These are phyloP conservation scores for Rhogogaster chlorosoma DNA, from an alignment of 2,888 invertebrate species.

Conservation along the genomic window DNA sequence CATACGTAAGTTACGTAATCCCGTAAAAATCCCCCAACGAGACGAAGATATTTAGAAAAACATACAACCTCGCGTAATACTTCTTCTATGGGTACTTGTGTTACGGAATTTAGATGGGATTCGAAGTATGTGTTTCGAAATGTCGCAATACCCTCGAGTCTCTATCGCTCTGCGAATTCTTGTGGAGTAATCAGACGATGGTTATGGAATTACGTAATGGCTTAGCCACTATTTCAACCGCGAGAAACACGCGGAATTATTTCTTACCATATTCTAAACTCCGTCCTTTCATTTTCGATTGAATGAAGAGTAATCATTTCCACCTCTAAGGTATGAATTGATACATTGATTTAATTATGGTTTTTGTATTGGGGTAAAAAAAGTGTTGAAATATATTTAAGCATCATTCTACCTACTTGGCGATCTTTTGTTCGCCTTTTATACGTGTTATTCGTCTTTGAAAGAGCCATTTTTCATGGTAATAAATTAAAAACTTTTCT, in stretches of 20 bases:
- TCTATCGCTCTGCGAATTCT: neutral
- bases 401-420: neutral
- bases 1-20: neutral
- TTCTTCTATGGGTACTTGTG: neutral
- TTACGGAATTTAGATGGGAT: slow-evolving; percentile 5
- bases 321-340: no score
- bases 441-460: slow-evolving; percentile 42
- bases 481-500: slow-evolving; percentile 52
- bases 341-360: neutral
- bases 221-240: neutral
- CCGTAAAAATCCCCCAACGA: neutral
- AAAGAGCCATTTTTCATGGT: slow-evolving; percentile 43
- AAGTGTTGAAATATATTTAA: neutral
- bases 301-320: neutral
- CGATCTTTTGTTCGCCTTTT: slow-evolving; percentile 28
- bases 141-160: slow-evolving; percentile 12
- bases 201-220: slow-evolving; percentile 15
- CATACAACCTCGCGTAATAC: neutral
- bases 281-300: neutral
- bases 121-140: neutral
- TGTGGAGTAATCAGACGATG: slow-evolving; percentile 2
- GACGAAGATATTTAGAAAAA: neutral
- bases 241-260: neutral
- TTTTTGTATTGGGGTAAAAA: neutral
- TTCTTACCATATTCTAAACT: neutral